These are phyloP conservation scores for Heterochromis multidens DNA, from an alignment of 2,113 vertebrate genomes.

Conservation along the genomic window DNA sequence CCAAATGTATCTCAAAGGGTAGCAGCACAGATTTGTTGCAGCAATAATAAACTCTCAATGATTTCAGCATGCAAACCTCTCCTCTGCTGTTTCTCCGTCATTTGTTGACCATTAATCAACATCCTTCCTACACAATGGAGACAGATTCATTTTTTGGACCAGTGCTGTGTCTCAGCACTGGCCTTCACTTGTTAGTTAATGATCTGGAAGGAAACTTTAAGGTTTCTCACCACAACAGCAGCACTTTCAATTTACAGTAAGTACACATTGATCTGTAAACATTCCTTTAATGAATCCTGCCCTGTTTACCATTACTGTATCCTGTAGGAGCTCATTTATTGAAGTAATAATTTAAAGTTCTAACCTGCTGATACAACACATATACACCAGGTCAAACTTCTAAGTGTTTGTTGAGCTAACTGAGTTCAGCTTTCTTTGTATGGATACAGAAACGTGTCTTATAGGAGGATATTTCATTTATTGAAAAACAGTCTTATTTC, in stretches of 20 bases:
- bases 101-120: conserved; percentile 23
- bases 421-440: neutral
- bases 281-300: neutral
- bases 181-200: neutral
- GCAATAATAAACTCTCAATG: conserved; percentile 6
- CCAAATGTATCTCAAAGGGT: neutral
- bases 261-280: neutral
- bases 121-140: neutral
- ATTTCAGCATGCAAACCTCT: neutral
- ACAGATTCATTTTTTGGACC: conserved; percentile 13
- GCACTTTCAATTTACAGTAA: neutral
- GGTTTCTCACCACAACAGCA: neutral
- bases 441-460: neutral
- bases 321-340: neutral
- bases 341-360: neutral
- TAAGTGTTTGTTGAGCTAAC: neutral
- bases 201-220: conserved; percentile 5
- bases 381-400: neutral
- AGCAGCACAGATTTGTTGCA: neutral
- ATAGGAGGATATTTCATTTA: neutral
- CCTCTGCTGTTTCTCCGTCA: neutral
- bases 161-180: neutral
- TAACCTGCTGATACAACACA: neutral
- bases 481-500: neutral
- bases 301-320: neutral